Evolutionary conservation across 2,888 invertebrate species (phyloP).

Genomic region (Lepidocyrtinus sp.): DNA sequence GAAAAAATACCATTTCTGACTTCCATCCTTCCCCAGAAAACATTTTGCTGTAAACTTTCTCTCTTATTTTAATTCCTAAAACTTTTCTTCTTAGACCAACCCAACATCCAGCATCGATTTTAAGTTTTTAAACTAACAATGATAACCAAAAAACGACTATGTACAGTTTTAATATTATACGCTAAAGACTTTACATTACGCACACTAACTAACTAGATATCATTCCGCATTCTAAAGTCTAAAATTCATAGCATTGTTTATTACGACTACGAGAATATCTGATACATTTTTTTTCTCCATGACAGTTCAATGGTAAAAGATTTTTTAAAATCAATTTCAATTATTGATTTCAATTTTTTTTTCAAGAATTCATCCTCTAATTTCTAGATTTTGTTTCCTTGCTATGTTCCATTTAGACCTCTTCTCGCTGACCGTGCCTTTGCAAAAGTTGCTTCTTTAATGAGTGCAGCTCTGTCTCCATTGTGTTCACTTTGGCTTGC

Average conservation of each 20-base stretch:
- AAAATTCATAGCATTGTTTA: slow-evolving; percentile 9
- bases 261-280: neutral
- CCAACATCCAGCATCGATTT: neutral
- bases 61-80: neutral
- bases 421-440: slow-evolving; percentile 64
- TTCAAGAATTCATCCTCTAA: neutral
- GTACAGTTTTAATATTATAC: neutral
- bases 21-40: neutral
- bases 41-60: neutral
- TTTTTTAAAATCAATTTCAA: slow-evolving; percentile 13
- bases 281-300: neutral
- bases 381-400: slow-evolving; percentile 10
- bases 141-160: neutral
- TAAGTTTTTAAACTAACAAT: neutral
- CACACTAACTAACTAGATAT: neutral
- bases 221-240: neutral
- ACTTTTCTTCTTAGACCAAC: slow-evolving; percentile 1
- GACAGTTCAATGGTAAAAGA: slow-evolving; percentile 33
- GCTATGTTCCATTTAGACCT: slow-evolving; percentile 48
- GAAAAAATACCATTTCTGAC: slow-evolving; percentile 13
- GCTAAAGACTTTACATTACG: neutral
- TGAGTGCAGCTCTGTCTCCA: slow-evolving; percentile 68
- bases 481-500: slow-evolving; percentile 68
- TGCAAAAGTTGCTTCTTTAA: slow-evolving; percentile 66
- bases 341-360: neutral